phyloP scores from a whole-genome alignment of 2,797 vertebrate species.

The Hozukius guyotensis region DNA sequence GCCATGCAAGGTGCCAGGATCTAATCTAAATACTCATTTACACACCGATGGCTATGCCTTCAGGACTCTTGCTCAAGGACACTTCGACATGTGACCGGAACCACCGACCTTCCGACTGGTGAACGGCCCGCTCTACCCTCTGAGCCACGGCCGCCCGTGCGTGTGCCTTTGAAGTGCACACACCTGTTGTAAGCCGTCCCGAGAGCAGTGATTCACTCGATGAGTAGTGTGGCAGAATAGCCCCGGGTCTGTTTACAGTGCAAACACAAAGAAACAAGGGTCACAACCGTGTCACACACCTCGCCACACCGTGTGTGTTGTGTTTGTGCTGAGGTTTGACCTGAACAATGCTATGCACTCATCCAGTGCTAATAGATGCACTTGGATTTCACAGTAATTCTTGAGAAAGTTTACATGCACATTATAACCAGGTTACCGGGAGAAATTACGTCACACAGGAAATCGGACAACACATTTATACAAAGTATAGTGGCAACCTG shows the following conservation, averaged over 20 bases:
- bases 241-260: slow-evolving; percentile 62
- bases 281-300: slow-evolving; percentile 35
- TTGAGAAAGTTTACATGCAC: background rate
- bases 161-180: slow-evolving; percentile 59
- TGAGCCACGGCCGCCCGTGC: background rate
- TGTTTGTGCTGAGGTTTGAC: background rate
- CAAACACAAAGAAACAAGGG: slow-evolving; percentile 47
- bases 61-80: too few relatives aligned
- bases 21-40: too few relatives aligned
- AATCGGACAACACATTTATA: background rate
- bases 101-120: too few relatives aligned
- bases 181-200: slow-evolving; percentile 76
- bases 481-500: background rate
- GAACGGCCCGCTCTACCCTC: too few relatives aligned
- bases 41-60: too few relatives aligned
- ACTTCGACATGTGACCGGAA: too few relatives aligned
- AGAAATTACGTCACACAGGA: background rate
- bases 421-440: background rate
- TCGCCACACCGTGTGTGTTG: background rate
- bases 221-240: slow-evolving; percentile 30
- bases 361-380: background rate
- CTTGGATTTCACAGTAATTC: slow-evolving; percentile 31
- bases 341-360: background rate
- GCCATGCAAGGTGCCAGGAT: background rate
- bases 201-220: slow-evolving; percentile 60